These are phyloP conservation scores for Carpatolechia fugitivella DNA, from an alignment of 2,888 invertebrate species.

Conservation along the genomic window DNA sequence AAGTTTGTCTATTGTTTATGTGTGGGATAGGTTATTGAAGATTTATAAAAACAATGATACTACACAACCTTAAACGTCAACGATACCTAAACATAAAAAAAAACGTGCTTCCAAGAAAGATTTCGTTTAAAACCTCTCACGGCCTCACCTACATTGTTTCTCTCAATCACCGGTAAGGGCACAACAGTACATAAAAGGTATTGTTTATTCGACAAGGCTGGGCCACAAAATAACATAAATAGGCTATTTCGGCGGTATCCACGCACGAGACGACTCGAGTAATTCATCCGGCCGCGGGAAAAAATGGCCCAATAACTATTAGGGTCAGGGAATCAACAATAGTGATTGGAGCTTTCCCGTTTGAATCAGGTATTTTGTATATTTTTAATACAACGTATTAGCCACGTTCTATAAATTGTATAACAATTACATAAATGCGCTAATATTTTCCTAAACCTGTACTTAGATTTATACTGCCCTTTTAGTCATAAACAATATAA, in stretches of 20 bases:
- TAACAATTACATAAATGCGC: no score
- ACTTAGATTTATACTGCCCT: no score
- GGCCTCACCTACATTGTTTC: slow-evolving; percentile 3
- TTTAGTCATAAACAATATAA: no score
- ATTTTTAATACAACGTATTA: no score
- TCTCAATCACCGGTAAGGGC: slow-evolving; percentile 4
- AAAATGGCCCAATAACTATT: slow-evolving; percentile 57
- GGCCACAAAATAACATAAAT: slow-evolving; percentile 52
- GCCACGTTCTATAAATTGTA: no score
- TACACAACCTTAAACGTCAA: no score
- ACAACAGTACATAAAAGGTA: slow-evolving; percentile 32
- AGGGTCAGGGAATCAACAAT: slow-evolving; percentile 12
- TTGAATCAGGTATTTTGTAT: background rate
- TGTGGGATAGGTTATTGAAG: no score
- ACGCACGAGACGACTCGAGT: slow-evolving; percentile 57
- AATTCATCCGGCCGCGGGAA: slow-evolving; percentile 50
- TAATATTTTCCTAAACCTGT: no score
- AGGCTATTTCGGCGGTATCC: slow-evolving; percentile 54
- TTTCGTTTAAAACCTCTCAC: background rate
- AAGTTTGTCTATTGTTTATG: no score
- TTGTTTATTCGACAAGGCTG: slow-evolving; percentile 49
- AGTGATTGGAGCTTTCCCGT: background rate
- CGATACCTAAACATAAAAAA: no score
- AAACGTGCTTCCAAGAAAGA: no score
- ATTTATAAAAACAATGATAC: no score